Evolutionary conservation across 2,888 invertebrate genomes (phyloP).

Genomic region (Agrotis segetum): DNA sequence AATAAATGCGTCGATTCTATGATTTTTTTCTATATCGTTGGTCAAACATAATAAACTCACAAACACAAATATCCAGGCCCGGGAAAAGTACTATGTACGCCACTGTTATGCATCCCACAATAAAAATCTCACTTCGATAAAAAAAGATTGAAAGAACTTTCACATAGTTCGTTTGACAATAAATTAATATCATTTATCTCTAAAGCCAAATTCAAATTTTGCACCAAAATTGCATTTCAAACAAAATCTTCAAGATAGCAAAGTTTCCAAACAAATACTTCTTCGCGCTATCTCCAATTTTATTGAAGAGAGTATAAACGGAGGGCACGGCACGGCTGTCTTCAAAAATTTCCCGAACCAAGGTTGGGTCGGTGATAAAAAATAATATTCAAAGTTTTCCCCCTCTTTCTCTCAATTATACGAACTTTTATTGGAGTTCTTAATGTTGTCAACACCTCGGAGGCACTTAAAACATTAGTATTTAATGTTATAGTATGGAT

Average conservation of each 20-base stretch:
- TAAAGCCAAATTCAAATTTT: slow-evolving; percentile 9
- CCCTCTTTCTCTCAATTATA: slow-evolving; percentile 51
- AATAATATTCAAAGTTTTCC: slow-evolving; percentile 57
- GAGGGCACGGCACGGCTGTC: slow-evolving; percentile 36
- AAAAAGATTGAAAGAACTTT: neutral
- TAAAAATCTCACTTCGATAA: too few species aligned
- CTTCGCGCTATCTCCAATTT: slow-evolving; percentile 49
- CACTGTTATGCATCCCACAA: too few species aligned
- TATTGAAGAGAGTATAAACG: slow-evolving; percentile 51
- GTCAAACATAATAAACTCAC: too few species aligned
- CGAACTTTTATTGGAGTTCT: slow-evolving; percentile 59
- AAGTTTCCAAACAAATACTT: slow-evolving; percentile 44
- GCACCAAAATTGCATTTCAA: slow-evolving; percentile 9
- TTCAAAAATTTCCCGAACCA: slow-evolving; percentile 50
- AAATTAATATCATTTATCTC: neutral
- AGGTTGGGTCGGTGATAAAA: slow-evolving; percentile 56
- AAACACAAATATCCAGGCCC: too few species aligned
- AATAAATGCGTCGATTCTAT: too few species aligned
- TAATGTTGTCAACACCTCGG: slow-evolving; percentile 54
- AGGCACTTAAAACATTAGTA: slow-evolving; percentile 48
- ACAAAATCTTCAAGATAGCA: slow-evolving; percentile 30
- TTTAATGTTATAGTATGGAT: slow-evolving; percentile 27
- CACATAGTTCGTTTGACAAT: neutral
- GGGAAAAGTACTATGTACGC: too few species aligned
- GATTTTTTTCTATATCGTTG: too few species aligned